Conservation (phyloP, 2,797 vertebrate species). For the Helostoma temminkii region DNA sequence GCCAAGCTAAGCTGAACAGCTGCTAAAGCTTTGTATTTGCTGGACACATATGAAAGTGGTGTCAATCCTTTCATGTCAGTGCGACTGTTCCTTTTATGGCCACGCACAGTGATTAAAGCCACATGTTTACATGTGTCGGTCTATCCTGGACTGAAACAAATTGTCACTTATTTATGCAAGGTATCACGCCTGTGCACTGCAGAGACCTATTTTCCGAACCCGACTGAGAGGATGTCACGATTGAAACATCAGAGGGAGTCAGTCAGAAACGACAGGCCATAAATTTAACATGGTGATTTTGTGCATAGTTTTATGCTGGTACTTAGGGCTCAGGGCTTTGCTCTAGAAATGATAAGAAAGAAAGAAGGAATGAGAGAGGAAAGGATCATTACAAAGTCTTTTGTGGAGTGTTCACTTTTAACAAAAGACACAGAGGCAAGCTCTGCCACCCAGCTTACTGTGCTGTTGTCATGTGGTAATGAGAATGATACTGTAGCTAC, state of each 20-base stretch:
- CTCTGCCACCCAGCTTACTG: constrained; percentile 3
- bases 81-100: constrained; percentile 7
- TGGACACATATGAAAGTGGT: background rate
- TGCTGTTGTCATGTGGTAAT: constrained; percentile 9
- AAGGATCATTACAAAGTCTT: constrained; percentile 37
- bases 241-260: constrained; percentile 54
- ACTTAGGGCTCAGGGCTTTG: constrained; percentile 47
- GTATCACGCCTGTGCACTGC: constrained; percentile 24
- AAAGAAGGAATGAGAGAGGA: constrained; percentile 12
- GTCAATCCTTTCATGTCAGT: background rate
- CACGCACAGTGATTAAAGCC: background rate
- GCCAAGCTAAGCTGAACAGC: background rate
- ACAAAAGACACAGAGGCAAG: constrained; percentile 12
- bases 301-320: constrained; percentile 48
- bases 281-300: constrained; percentile 59
- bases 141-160: constrained; percentile 33
- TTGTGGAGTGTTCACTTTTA: constrained; percentile 25
- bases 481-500: background rate
- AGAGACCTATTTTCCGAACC: constrained; percentile 28
- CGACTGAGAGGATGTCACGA: constrained; percentile 52
- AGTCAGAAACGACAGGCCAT: constrained; percentile 62
- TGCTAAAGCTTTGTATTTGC: background rate
- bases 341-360: constrained; percentile 46
- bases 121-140: constrained; percentile 44
- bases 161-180: constrained; percentile 33